Conservation (phyloP, 2,797 vertebrate species). For the Amazonetta brasiliensis region DNA sequence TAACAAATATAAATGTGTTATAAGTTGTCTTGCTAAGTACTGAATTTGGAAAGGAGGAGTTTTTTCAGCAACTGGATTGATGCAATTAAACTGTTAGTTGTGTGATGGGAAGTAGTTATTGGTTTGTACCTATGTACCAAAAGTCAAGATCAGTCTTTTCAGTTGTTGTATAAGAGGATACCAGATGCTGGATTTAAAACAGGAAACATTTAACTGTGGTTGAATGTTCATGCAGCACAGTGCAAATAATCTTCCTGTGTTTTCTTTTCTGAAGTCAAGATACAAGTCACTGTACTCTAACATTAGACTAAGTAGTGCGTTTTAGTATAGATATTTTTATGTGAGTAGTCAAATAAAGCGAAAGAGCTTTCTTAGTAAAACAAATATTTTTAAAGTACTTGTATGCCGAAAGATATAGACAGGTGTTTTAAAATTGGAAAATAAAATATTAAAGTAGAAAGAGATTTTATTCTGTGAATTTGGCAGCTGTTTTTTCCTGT, state of each 20-base stretch:
- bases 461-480: not conserved
- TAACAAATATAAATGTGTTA: not conserved
- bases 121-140: not conserved
- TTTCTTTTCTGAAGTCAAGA: not conserved
- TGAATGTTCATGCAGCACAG: not conserved
- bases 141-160: not conserved
- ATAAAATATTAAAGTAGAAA: not conserved
- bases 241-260: not conserved
- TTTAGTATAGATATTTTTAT: not conserved
- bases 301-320: not conserved
- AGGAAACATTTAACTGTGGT: not conserved
- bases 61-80: not conserved
- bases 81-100: accelerated
- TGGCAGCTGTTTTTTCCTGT: not conserved
- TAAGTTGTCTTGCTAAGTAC: not conserved
- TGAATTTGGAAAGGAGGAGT: not conserved
- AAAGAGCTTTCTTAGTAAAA: not conserved
- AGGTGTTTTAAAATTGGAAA: not conserved
- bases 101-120: not conserved
- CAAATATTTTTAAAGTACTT: not conserved
- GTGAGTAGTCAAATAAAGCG: not conserved
- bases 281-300: not conserved
- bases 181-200: not conserved
- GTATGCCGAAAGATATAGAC: not conserved
- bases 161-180: accelerated